Conservation (phyloP, 2,888 invertebrate genomes). For the Nomada lathburiana region DNA sequence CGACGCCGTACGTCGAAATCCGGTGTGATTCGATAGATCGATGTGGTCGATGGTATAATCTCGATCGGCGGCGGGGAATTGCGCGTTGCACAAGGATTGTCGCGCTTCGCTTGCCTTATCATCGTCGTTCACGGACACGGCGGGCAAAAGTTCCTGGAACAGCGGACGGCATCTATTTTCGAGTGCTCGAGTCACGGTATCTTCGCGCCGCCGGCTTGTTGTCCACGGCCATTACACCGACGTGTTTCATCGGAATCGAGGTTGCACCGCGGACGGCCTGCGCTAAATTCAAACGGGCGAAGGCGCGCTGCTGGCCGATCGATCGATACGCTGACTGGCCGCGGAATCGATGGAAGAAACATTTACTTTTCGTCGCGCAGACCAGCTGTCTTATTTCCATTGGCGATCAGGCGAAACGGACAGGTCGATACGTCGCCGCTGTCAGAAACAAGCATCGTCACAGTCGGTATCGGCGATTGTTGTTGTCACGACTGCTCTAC, state of each 20-base stretch:
- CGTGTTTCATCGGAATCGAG: conserved; percentile 15
- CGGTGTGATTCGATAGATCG: not conserved
- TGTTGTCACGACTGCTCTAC: conserved; percentile 50
- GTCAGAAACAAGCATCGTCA: conserved; percentile 28
- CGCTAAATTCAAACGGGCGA: no score
- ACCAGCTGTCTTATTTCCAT: conserved; percentile 10
- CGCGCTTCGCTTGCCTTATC: conserved; percentile 27
- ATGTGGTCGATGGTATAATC: conserved; percentile 7
- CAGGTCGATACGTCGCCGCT: conserved; percentile 29
- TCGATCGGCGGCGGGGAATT: conserved; percentile 19
- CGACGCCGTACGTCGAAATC: not conserved
- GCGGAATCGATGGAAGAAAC: conserved; percentile 42
- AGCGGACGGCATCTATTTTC: conserved; percentile 55
- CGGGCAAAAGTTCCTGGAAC: conserved; percentile 47
- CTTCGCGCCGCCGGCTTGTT: conserved; percentile 6
- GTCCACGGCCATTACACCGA: conserved; percentile 19
- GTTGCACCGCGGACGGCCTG: conserved; percentile 24
- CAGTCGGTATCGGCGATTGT: conserved; percentile 34
- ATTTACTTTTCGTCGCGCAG: not conserved
- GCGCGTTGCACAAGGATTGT: conserved; percentile 1
- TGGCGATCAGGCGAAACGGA: conserved; percentile 4
- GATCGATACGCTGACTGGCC: conserved; percentile 17
- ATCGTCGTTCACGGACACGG: conserved; percentile 23
- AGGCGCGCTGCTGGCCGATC: not conserved
- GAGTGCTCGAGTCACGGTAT: conserved; percentile 48